These are phyloP conservation scores for Odontamblyopus lacepedii DNA, from an alignment of 2,797 vertebrate genomes.

Conservation along the genomic window DNA sequence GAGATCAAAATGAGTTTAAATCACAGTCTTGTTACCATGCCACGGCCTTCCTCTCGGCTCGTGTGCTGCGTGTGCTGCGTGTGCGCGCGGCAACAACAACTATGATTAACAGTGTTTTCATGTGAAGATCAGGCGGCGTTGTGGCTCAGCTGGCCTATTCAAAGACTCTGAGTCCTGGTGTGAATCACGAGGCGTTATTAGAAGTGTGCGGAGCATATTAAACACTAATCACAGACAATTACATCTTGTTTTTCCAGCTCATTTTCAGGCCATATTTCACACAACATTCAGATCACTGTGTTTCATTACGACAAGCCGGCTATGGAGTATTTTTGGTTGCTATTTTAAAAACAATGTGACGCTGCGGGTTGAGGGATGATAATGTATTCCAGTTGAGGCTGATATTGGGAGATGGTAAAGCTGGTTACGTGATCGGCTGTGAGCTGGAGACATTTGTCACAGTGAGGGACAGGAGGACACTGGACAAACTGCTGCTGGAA, in stretches of 20 bases:
- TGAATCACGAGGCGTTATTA: conserved; percentile 8
- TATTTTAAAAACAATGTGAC: too few species aligned
- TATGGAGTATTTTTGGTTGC: too few species aligned
- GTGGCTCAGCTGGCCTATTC: not conserved
- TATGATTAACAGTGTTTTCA: conserved; percentile 11
- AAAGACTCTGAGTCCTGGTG: conserved; percentile 6
- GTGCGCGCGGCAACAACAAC: not conserved
- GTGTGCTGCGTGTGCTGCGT: not conserved
- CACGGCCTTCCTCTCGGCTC: not conserved
- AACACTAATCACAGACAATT: conserved; percentile 6
- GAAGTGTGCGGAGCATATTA: not conserved
- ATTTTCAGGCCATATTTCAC: not conserved
- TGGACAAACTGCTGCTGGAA: too few species aligned
- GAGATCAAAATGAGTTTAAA: too few species aligned
- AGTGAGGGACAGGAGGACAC: too few species aligned
- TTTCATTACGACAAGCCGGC: too few species aligned
- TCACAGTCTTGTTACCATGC: not conserved
- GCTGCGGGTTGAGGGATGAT: too few species aligned
- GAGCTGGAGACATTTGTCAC: too few species aligned
- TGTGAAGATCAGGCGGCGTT: conserved; percentile 7
- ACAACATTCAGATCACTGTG: not conserved
- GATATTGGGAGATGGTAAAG: too few species aligned
- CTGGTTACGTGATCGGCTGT: too few species aligned
- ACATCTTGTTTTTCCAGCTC: not conserved
- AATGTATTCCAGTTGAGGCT: too few species aligned